phyloP scores from a whole-genome alignment of 2,113 vertebrate genomes.

The Montifringilla adamsi region DNA sequence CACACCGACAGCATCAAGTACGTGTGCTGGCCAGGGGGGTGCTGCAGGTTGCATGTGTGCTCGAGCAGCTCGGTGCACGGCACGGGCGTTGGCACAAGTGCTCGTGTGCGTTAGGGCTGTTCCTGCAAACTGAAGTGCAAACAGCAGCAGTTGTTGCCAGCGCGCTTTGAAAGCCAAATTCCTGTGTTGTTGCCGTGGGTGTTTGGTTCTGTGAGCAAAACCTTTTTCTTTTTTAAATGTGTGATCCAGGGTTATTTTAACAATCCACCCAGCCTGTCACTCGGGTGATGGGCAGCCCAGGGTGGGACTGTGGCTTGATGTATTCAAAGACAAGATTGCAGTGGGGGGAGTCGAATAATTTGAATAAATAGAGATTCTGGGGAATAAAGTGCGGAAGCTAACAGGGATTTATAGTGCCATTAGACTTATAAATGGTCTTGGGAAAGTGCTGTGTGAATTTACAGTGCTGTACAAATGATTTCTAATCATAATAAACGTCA shows the following conservation, averaged over 20 bases:
- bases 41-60: background rate
- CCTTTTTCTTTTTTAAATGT: background rate
- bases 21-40: conserved; percentile 49
- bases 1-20: conserved; percentile 88
- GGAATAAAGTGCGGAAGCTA: conserved; percentile 59
- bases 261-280: background rate
- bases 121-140: background rate
- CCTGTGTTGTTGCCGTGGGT: background rate
- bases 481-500: conserved; percentile 67
- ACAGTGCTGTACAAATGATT: conserved; percentile 69
- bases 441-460: conserved; percentile 68
- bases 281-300: background rate
- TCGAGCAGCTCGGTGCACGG: background rate
- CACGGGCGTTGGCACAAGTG: background rate
- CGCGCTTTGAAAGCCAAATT: background rate
- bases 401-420: conserved; percentile 65
- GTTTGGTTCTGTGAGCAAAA: background rate
- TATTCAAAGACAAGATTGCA: background rate
- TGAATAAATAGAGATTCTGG: conserved; percentile 43
- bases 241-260: background rate
- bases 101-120: background rate
- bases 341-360: background rate
- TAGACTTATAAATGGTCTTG: conserved; percentile 67
- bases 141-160: background rate
- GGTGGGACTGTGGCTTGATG: background rate